Conservation (phyloP, 2,888 invertebrate species). For the Monochamus alternatus region DNA sequence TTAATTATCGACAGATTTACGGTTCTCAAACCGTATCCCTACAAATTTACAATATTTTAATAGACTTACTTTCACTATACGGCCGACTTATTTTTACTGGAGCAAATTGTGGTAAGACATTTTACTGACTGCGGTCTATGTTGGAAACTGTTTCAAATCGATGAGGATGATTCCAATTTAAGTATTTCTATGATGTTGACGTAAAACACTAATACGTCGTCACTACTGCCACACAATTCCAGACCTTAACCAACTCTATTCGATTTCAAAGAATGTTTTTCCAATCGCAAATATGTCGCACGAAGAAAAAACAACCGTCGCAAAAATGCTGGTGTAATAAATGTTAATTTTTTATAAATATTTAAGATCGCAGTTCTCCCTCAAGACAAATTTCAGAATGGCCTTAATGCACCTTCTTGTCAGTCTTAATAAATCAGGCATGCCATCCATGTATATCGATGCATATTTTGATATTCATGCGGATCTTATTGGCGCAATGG, state of each 20-base stretch:
- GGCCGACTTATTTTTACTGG: neutral
- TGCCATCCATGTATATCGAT: conserved; percentile 49
- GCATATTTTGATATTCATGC: conserved; percentile 66
- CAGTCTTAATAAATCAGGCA: conserved; percentile 54
- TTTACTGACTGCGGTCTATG: neutral
- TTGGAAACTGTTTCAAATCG: neutral
- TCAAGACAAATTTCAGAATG: conserved; percentile 50
- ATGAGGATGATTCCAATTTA: too few species aligned
- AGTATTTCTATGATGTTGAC: too few species aligned
- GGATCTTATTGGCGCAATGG: conserved; percentile 65
- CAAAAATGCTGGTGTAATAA: conserved; percentile 35
- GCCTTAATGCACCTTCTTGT: conserved; percentile 50
- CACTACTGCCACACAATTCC: too few species aligned
- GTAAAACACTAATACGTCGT: too few species aligned
- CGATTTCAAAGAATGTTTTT: too few species aligned
- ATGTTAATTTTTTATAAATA: conserved; percentile 48
- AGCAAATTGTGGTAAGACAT: neutral
- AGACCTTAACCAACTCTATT: too few species aligned
- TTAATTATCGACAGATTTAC: neutral
- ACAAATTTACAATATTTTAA: neutral
- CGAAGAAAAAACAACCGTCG: neutral
- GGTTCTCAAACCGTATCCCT: neutral
- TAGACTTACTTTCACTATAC: conserved; percentile 4
- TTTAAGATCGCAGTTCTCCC: conserved; percentile 46
- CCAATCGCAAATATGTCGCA: neutral